phyloP scores from a whole-genome alignment of 2,888 invertebrate species.

The Rhodophaea formosa region DNA sequence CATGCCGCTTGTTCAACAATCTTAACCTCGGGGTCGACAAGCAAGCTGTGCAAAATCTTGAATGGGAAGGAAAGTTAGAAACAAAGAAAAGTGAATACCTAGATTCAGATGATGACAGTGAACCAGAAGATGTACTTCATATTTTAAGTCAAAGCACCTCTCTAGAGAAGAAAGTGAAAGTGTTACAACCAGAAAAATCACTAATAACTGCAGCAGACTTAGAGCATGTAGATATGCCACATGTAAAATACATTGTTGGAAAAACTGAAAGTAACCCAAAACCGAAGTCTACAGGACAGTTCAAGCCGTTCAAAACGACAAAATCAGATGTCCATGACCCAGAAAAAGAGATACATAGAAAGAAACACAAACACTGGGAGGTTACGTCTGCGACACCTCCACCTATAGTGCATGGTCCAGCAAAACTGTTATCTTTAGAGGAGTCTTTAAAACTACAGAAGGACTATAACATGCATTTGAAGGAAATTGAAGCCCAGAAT shows the following conservation, averaged over 20 bases:
- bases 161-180: slow-evolving; percentile 73
- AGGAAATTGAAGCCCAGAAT: slow-evolving; percentile 77
- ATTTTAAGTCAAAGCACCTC: slow-evolving; percentile 79
- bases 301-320: slow-evolving; percentile 82
- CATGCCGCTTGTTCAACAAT: slow-evolving; percentile 72
- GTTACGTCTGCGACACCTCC: slow-evolving; percentile 84
- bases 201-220: slow-evolving; percentile 77
- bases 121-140: slow-evolving; percentile 80
- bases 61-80: slow-evolving; percentile 80
- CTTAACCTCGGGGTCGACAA: slow-evolving; percentile 72
- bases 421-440: slow-evolving; percentile 73
- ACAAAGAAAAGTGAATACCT: slow-evolving; percentile 50
- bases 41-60: slow-evolving; percentile 75
- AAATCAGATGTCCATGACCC: slow-evolving; percentile 78
- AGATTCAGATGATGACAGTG: slow-evolving; percentile 82
- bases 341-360: slow-evolving; percentile 72
- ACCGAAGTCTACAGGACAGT: slow-evolving; percentile 57
- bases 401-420: slow-evolving; percentile 75
- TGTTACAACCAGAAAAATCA: slow-evolving; percentile 65
- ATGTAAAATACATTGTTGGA: slow-evolving; percentile 78
- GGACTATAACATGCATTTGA: slow-evolving; percentile 68
- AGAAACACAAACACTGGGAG: slow-evolving; percentile 81
- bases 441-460: slow-evolving; percentile 81
- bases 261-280: slow-evolving; percentile 68
- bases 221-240: slow-evolving; percentile 67